Conservation (phyloP, 1,140 invertebrate species). For the Ceratoteleas bidentatus region DNA sequence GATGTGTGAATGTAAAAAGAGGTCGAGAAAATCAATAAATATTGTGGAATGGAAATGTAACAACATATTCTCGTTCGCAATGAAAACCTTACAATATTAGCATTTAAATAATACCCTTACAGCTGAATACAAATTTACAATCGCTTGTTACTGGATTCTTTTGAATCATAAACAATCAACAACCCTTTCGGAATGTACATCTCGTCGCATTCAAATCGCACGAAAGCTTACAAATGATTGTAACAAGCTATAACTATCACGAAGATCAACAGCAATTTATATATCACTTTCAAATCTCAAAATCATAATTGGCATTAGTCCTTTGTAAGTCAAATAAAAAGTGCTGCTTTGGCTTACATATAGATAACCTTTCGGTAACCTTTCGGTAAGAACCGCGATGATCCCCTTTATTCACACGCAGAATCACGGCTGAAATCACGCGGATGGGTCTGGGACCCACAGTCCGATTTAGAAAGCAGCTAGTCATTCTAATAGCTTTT, state of each 20-base stretch:
- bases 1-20: too few species aligned
- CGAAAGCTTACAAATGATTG: slow-evolving; percentile 55
- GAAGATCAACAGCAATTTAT: slow-evolving; percentile 61
- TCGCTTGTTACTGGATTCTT: slow-evolving; percentile 26
- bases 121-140: slow-evolving; percentile 31
- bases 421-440: too few species aligned
- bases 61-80: neutral
- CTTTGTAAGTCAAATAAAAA: too few species aligned
- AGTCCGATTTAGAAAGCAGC: too few species aligned
- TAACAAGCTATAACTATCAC: slow-evolving; percentile 61
- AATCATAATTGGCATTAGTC: slow-evolving; percentile 47
- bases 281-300: slow-evolving; percentile 52
- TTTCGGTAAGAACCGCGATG: too few species aligned
- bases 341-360: slow-evolving; percentile 3
- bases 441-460: too few species aligned
- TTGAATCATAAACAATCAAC: slow-evolving; percentile 58
- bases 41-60: neutral
- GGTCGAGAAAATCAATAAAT: too few species aligned
- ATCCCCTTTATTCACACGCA: too few species aligned
- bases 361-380: too few species aligned
- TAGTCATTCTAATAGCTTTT: too few species aligned
- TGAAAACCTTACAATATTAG: slow-evolving; percentile 7
- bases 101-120: slow-evolving; percentile 14
- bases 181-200: slow-evolving; percentile 43
- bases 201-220: slow-evolving; percentile 27